Evolutionary conservation across 2,113 vertebrate species (phyloP), one percentile per base, ranked within the genome.

Genomic region (Trogon melanurus): DNA sequence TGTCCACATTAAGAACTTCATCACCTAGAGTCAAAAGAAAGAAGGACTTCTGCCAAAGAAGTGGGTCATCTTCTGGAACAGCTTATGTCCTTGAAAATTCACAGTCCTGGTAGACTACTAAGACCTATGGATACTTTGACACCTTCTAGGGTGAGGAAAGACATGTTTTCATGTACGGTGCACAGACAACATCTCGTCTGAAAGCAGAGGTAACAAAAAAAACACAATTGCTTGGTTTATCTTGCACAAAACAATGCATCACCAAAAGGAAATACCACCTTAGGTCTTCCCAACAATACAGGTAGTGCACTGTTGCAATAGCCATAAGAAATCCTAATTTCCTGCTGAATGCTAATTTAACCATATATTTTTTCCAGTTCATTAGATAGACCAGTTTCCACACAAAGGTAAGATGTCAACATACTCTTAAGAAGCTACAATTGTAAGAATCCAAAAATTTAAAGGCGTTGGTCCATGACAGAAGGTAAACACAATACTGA

Each of bases 391-490:
- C 18, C 26, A 74, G 29, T 4, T 91, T 85, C 26, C 32, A 19
- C 50, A 69, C 23, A 20, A n/a, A n/a, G 9, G 45, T 72, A 48
- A 0, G 0, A 66, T n/a, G n/a, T 14, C 3, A 1, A 45, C n/a
- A 44, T 70, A 70, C 3, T 41, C 51, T 51, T 36, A 34, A 82
- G 84, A 82, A 87, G 23, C 41, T 85, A 36, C 81, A 60, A 20
- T 26, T 81, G 22, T 41, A 72, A 72, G 65, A 89, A 96, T 75
- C 16, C n/a, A 75, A 56, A 57, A 61, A 87, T 85, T 71, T 61
- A 85, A 74, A 89, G 27, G n/a, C 1, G 3, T 30, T 89, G 36
- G 50, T 72, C 78, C 18, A 5, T 73, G 78, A 61, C 50, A 70
- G 79, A 72, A 96, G 41, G 20, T n/a, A 93, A 93, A 82, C 70